Base-by-base conservation (phyloP, 2,888 invertebrate species). In the Drosophila pseudotalamancana region DNA sequence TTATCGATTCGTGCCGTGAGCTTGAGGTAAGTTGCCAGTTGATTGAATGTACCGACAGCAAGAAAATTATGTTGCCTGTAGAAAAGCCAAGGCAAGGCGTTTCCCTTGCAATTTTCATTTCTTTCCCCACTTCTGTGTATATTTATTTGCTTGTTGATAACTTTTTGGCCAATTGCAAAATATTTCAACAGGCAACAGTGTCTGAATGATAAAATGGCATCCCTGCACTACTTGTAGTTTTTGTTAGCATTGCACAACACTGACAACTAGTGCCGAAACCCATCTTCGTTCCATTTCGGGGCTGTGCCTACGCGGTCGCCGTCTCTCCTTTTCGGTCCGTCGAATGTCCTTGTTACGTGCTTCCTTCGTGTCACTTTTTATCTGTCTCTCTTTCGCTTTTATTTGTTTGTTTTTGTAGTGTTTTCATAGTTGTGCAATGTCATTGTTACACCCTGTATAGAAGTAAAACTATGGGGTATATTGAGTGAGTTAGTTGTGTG, bases 1-100 rank as follows among this genome's bases (percentile, higher is more conserved):
- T 91, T 65, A 90, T 91, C 75, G 89, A 91, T 88, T 89, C 92
- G 16, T 90, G 92, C 64, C 88, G 85, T 9, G 87, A 89, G 62
- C 80, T 92, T 16, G 90, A 91, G 90, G 91, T 91, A 88, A 87
- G 89, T 81, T 40, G 2, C n/a, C 4, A 32, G 4, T 6, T 54
- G 49, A 40, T 61, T 68, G 42, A 49, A 32, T 56, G 53, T 18
- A 18, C 21, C 27, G 31, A 37, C 6, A 9, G n/a, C 19, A 65
- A 63, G 9, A 32, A 45, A 48, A 55, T 55, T n/a, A n/a, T n/a
- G n/a, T n/a, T n/a, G n/a, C n/a, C n/a, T n/a, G n/a, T n/a, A n/a
- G n/a, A n/a, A n/a, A n/a, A n/a, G 46, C 31, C 42, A 39, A 31
- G 42, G 29, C 19, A 32, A 6, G 32, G 35, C 29, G 2, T n/a